Base-by-base conservation (phyloP, 35 echinoderm and acorn worm genomes). In the Lytechinus pictus region DNA sequence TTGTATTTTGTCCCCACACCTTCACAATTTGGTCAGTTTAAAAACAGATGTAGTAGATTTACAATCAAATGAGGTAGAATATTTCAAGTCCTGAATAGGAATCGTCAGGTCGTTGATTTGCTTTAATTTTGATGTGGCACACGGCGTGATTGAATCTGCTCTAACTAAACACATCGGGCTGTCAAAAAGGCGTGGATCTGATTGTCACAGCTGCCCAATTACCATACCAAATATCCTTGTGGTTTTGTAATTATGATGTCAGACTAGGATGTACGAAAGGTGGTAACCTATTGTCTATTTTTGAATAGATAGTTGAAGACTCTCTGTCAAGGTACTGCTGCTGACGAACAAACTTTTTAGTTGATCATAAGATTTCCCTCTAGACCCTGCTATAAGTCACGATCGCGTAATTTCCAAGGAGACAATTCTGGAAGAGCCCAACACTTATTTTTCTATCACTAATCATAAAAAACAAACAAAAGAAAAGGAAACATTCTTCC, bases 211-310 rank as follows among this genome's bases (percentile, higher is more conserved):
- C 66, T 79, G 66, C 19, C 66, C 66, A 79, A 79, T 79, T 79
- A 79, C 66, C 66, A 79, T 79, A 79, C 66, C 66, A 79, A 79
- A 79, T 79, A 16, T 79, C 66, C 66, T 79, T 79, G 66, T 79
- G 66, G 66, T 79, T 79, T 79, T 79, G 66, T 79, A 79, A 79
- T 79, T 79, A 79, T 79, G 66, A 79, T 79, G 66, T 79, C 66
- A 79, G 66, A 79, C 66, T 19, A 24, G 66, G 19, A 79, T 19
- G 66, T 79, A 24, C 8, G 66, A 79, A 24, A 79, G 66, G 66
- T 79, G 16, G 19, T 24, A 79, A 79, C 66, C 66, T 79, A 24
- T 79, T 24, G 19, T 5, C 66, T 79, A 16, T 16, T 24, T 79
- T 79, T 79, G 66, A 24, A 7, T 16, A 79, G 33, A 79, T 79